These are phyloP conservation scores for Girardinichthys multiradiatus DNA, from an alignment of 2,113 vertebrate species.

Conservation along the genomic window DNA sequence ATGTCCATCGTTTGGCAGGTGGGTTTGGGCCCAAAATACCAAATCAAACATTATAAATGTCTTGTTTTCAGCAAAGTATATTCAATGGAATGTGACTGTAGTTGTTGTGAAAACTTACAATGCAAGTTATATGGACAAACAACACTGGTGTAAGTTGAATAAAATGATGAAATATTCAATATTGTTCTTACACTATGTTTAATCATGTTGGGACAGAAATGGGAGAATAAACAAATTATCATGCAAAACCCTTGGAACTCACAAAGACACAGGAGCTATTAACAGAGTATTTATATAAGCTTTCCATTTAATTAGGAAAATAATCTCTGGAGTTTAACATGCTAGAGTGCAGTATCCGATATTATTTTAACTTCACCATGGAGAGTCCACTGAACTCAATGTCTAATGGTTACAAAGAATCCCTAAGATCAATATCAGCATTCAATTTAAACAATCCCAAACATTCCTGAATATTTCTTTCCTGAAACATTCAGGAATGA, in stretches of 20 bases:
- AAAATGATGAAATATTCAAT: background rate
- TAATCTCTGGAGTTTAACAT: background rate
- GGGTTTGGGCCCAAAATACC: too few species aligned
- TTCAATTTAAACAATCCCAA: background rate
- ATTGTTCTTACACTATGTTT: too few species aligned
- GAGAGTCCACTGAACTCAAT: background rate
- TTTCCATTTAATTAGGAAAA: background rate
- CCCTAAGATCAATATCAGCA: background rate
- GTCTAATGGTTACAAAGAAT: background rate
- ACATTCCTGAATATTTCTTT: too few species aligned
- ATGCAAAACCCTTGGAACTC: background rate
- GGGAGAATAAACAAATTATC: background rate
- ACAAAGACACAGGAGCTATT: slow-evolving; percentile 9
- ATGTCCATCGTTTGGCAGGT: too few species aligned
- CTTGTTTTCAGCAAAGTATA: background rate
- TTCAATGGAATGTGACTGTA: background rate
- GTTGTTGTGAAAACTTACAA: background rate
- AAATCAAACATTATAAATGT: background rate
- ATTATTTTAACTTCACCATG: background rate
- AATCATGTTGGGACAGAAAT: background rate
- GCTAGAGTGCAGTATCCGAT: background rate
- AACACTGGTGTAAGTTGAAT: too few species aligned
- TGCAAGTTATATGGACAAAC: background rate
- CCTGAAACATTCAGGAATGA: background rate
- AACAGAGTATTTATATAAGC: background rate